Evolutionary conservation across 2,113 vertebrate species (phyloP), one percentile per base, ranked within the genome.

Genomic region (Aepyceros melampus): DNA sequence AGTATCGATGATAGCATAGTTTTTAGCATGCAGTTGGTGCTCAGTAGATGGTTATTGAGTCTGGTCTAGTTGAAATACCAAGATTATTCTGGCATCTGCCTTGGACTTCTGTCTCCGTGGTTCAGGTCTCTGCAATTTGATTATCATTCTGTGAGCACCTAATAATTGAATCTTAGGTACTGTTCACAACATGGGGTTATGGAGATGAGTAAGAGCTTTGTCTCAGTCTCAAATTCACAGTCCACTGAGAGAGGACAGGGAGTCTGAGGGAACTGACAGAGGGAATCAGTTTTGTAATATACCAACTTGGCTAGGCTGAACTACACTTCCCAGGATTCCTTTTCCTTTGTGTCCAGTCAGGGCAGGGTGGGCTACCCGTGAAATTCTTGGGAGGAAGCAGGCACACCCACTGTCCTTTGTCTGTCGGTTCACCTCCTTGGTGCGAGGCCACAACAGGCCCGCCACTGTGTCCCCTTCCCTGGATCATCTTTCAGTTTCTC

Each of bases 61-160:
- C 60, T 81, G 53, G n/a, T 33, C 6, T 74, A 53, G n/a, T 15
- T 51, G 43, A 94, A 88, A 29, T 33, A 19, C 21, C 36, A 82
- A 33, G 11, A 51, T 94, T 95, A 29, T 95, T 49, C 85, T 76
- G 86, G 11, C 23, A n/a, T 74, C 43, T 74, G n/a, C 17, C 25
- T 55, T 56, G 25, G 47, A 92, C 36, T 10, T 93, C 58, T 87
- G 6, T 51, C n/a, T 89, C 53, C 3, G 5, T 67, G 64, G 45
- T 78, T 91, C 67, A 53, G 31, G 6, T 94, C 58, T 94, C 9
- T 86, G 47, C 7, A 55, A 60, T 17, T 97, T 21, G 23, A 2
- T 94, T 60, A 86, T 78, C 55, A 51, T 89, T 87, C 27, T 19
- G 13, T 79, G 43, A 78, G 27, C 15, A 43, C 13, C 17, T 96